Evolutionary conservation across 2,888 invertebrate species (phyloP), one percentile per base, ranked within the genome.

Genomic region (Euspilapteryx auroguttella): DNA sequence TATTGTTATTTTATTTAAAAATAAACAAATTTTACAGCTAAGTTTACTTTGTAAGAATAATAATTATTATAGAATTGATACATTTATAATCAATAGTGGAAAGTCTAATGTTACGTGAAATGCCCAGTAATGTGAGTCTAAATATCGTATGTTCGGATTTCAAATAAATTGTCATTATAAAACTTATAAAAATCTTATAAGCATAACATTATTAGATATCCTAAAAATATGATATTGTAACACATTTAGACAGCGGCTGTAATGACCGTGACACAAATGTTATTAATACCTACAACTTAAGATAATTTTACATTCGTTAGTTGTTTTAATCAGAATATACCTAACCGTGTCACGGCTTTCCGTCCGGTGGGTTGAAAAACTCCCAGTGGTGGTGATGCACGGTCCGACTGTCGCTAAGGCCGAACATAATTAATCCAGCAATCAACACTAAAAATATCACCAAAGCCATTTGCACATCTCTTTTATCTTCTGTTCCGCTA

Each of bases 321-420:
- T n/a, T n/a, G n/a, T n/a, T n/a, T n/a, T n/a, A n/a, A n/a, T n/a
- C n/a, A n/a, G n/a, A n/a, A n/a, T n/a, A n/a, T n/a, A n/a, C n/a
- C n/a, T n/a, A n/a, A n/a, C n/a, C n/a, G n/a, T n/a, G n/a, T n/a
- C n/a, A 69, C 31, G 62, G 62, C 27, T 79, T 76, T 21, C 73
- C 80, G 34, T 82, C 83, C 6, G 90, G 90, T 8, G 90, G 90
- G 66, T 90, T 90, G 44, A 90, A 88, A 56, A 86, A 91, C 55
- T 91, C 91, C 91, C 91, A 91, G 44, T 90, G 90, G 53, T 89
- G 87, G 42, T 87, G 83, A 52, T 91, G 89, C 38, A 88, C 80
- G 27, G 85, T 83, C 31, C 85, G 80, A 35, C 83, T 82, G 37
- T 83, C 83, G 34, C 86, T 85, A 33, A 87, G 79, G 28, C 87